Evolutionary conservation across 2,113 vertebrate genomes (phyloP), one percentile per base, ranked within the genome.

Genomic region (Phaethornis superciliosus): DNA sequence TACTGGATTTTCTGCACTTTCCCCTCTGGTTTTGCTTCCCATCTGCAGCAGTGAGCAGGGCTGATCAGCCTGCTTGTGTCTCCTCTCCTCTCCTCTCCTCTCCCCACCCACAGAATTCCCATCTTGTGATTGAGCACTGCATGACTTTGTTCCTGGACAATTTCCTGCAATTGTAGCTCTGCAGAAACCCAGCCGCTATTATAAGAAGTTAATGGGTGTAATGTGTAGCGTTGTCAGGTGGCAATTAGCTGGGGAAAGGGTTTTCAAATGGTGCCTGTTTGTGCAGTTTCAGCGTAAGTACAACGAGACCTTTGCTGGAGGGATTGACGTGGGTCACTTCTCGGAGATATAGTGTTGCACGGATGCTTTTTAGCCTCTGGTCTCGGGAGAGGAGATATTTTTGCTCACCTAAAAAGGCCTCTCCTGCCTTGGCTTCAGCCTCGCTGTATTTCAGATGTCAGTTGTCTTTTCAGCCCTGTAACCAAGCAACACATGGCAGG

Each of bases 401-500:
- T 37, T 65, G 37, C 76, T 91, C 86, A 55, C 52, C 92, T 59
- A 8, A 37, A 85, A 88, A 68, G 65, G 75, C 82, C 80, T 68
- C 12, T 18, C 52, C 40, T 76, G 80, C 79, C 52, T 62, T 58
- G 93, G 75, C 94, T 86, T 4, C 37, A 56, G 86, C 93, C 77
- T 71, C 0, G 4, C 89, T 75, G 77, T 79, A 5, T 89, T 90
- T 95, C 94, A 77, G 89, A 56, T 68, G 65, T 74, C 90, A 81
- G 9, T 92, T 91, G 89, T 81, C 72, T 88, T 87, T 85, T 74
- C 93, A 94, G 74, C 76, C 56, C 85, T 85, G 96, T 97, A 88
- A 84, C 93, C 95, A 95, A 80, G 97, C 96, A 96, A 70, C 96
- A 42, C 81, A 15, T 4, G 62, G 52, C 91, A 88, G 77, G 69